A percentile compares a stretch with the other conserved stretches of the same genome.
Evolutionary conservation across 2,113 vertebrate species (phyloP).

Genomic region (Nanger granti): DNA sequence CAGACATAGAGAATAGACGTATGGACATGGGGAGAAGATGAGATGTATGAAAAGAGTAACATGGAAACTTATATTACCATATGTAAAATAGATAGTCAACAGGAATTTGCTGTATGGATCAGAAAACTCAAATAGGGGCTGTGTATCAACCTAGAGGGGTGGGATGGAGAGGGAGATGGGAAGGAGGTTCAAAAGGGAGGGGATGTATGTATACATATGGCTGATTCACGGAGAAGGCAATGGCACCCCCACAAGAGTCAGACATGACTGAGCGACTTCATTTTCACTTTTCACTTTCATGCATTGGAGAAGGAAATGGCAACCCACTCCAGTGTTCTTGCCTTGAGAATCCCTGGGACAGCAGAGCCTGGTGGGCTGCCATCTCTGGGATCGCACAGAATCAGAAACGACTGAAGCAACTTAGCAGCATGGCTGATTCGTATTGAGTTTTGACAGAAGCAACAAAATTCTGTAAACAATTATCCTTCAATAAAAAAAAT

Average conservation of each 20-base stretch:
- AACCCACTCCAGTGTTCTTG: too few relatives aligned
- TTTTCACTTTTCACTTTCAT: too few relatives aligned
- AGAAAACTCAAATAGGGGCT: neutral
- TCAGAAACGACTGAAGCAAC: too few relatives aligned
- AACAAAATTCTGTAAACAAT: neutral
- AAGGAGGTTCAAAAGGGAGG: neutral
- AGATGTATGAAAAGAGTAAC: neutral
- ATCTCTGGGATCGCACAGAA: too few relatives aligned
- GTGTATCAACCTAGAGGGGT: neutral
- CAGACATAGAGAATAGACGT: neutral
- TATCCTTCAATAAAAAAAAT: neutral
- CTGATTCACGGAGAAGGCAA: neutral
- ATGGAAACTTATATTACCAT: neutral
- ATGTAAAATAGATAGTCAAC: neutral
- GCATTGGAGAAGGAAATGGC: too few relatives aligned
- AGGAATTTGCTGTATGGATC: neutral
- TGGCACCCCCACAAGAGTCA: too few relatives aligned
- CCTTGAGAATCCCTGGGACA: too few relatives aligned
- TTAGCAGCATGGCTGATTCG: neutral
- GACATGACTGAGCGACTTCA: too few relatives aligned
- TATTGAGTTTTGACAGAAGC: neutral
- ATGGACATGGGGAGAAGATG: neutral
- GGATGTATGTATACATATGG: neutral
- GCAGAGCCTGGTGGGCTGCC: too few relatives aligned
- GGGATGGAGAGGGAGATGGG: neutral